Conservation (phyloP, 2,113 vertebrate genomes). For the Cervus canadensis region DNA sequence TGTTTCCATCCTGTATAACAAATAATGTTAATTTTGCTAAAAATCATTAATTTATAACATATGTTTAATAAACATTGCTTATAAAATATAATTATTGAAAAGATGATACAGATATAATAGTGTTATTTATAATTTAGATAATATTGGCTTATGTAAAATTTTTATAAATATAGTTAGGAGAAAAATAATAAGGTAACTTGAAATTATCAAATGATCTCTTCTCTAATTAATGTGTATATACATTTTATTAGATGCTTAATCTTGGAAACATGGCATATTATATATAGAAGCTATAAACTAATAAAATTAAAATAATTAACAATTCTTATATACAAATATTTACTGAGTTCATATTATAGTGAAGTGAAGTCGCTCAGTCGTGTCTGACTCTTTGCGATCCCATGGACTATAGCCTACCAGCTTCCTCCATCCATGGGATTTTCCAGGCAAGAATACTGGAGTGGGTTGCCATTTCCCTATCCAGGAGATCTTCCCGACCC, state of each 20-base stretch:
- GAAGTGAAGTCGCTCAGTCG: not conserved
- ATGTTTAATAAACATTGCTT: not conserved
- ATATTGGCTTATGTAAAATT: not conserved
- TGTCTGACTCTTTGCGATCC: fast-evolving
- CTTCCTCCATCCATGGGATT: not conserved
- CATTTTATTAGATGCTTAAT: not conserved
- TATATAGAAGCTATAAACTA: not conserved
- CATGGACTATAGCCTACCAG: not conserved
- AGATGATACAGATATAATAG: not conserved
- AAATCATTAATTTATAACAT: not conserved
- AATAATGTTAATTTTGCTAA: not conserved
- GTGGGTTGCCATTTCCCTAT: not conserved
- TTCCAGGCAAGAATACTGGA: not conserved
- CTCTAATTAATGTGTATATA: not conserved
- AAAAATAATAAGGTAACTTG: not conserved
- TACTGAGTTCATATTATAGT: not conserved
- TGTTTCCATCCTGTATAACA: not conserved
- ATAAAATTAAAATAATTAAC: not conserved
- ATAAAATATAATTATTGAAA: constrained; percentile 7
- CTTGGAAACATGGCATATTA: not conserved
- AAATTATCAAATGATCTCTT: not conserved
- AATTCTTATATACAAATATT: not conserved
- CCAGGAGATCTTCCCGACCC: not conserved
- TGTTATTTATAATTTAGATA: not conserved
- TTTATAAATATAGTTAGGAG: not conserved